Evolutionary conservation across 1,140 invertebrate genomes (phyloP), one percentile per base, ranked within the genome.

Genomic region (Xylocopa sonorina): DNA sequence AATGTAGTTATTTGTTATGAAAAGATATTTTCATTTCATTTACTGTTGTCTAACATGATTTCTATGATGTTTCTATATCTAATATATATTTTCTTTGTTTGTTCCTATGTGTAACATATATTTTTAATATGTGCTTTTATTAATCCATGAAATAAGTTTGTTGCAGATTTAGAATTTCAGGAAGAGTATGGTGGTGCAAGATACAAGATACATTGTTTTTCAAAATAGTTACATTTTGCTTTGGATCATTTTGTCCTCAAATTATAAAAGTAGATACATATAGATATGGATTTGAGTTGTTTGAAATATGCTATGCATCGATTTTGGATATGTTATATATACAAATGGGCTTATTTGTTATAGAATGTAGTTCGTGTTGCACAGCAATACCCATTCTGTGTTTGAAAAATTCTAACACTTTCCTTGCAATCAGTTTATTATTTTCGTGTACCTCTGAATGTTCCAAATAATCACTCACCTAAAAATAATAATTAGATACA

Each of bases 371-470:
- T 10, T 24, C 76, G 46, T 85, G 32, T 6, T 66, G 77, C 5
- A 84, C 82, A 62, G 79, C 74, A 27, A 97, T 93, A 81, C 93
- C 94, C 63, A 96, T 90, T 55, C 94, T 94, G 10, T 93, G 93
- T 32, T 94, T 89, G 85, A 95, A 93, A 83, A 95, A 95, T 73
- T 96, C 94, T 21, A 96, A 87, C 88, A 95, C 96, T 85, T 95
- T 95, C 68, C 92, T 90, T 10, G 96, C 94, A 82, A 97, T 93
- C 67, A 94, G 93, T 79, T 94, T 94, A 90, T 97, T 98, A 38
- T 95, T 95, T 73, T 95, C 94, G 84, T 97, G 95, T 10, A 97
- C 95, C 82, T 96, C 91, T 7, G 96, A 95, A 94, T 97, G 95
- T 38, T 93, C 90, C 21, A 95, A 86, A 89, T 96, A 98, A 82